Percentiles rank a stretch among this genome's conserved stretches.
Conservation (phyloP, 64 coral and sea anemone species). For the Hydrozoanthus tunicans region DNA sequence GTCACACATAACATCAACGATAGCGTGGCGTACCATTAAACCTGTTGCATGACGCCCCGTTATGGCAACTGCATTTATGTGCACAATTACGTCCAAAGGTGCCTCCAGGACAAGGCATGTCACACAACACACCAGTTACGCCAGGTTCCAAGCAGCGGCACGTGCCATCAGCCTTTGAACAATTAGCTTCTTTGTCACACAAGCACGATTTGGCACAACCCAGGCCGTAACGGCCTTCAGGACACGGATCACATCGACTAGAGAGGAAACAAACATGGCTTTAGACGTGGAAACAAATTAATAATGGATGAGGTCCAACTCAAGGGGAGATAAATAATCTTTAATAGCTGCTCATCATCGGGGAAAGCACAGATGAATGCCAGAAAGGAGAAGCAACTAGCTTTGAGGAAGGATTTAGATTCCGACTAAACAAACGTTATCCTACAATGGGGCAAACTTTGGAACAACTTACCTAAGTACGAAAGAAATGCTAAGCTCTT, state of each 20-base stretch:
- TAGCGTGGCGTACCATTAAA: constrained; percentile 57
- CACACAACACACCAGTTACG: constrained; percentile 69
- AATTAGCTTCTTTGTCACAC: constrained; percentile 62
- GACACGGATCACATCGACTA: constrained; percentile 50
- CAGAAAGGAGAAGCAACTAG: neutral
- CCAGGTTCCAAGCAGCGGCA: constrained; percentile 76
- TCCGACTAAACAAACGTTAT: constrained; percentile 1
- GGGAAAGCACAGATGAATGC: neutral
- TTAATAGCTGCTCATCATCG: no score
- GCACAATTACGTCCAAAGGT: constrained; percentile 71
- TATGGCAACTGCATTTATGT: constrained; percentile 65
- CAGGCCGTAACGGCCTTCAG: constrained; percentile 37
- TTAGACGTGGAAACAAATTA: no score
- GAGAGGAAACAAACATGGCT: neutral
- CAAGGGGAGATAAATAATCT: no score
- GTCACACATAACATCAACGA: neutral
- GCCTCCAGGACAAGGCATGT: constrained; percentile 62
- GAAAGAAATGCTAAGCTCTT: constrained; percentile 14
- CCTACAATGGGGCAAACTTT: neutral
- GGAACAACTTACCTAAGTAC: constrained; percentile 3
- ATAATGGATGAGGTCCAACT: no score
- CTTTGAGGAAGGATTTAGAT: neutral
- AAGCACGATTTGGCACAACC: constrained; percentile 60
- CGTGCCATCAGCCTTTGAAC: constrained; percentile 68
- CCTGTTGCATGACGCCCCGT: constrained; percentile 71